Evolutionary conservation across 2,888 invertebrate genomes (phyloP), one percentile per base, ranked within the genome.

Genomic region (Lissocephala sabroskyi): DNA sequence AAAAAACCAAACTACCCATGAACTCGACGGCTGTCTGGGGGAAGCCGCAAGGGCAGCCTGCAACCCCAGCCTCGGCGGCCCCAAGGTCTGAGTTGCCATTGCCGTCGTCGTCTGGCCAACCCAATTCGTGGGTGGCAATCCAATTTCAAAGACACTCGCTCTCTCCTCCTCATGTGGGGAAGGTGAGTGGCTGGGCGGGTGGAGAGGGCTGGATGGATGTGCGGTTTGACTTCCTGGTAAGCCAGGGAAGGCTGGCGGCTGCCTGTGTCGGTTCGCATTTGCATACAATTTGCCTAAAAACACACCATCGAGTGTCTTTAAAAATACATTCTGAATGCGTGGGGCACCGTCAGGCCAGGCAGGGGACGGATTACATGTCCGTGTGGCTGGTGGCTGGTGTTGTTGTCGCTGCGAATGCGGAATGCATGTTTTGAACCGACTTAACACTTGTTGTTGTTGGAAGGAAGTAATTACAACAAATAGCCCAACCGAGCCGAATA

Each of bases 201-300:
- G 16, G n/a, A n/a, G n/a, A n/a, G n/a, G n/a, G n/a, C n/a, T n/a
- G n/a, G n/a, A n/a, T 41, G 30, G 40, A 52, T 45, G 51, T 58
- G 56, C 56, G 56, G 54, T 44, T 23, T 53, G 56, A 52, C 65
- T 60, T 52, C 28, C 6, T 14, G 35, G 17, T 10, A 16, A n/a
- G n/a, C n/a, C n/a, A 13, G 10, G 30, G 30, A 3, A 39, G 6
- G 10, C 10, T n/a, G 14, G 5, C 13, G 28, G 7, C 42, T 42
- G 46, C 49, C 10, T 48, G 39, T 56, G 59, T 43, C 56, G 40
- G 56, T 41, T 46, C 45, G 54, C 71, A 71, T 75, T 71, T 71
- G 75, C 70, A 71, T 71, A 75, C 73, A 75, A 71, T 71, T 71
- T 75, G 73, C 59, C 66, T 71, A 71, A 73, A 71, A 71, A 71